Evolutionary conservation across 2,113 vertebrate genomes (phyloP), one percentile per base, ranked within the genome.

Genomic region (Percopsis transmontana): DNA sequence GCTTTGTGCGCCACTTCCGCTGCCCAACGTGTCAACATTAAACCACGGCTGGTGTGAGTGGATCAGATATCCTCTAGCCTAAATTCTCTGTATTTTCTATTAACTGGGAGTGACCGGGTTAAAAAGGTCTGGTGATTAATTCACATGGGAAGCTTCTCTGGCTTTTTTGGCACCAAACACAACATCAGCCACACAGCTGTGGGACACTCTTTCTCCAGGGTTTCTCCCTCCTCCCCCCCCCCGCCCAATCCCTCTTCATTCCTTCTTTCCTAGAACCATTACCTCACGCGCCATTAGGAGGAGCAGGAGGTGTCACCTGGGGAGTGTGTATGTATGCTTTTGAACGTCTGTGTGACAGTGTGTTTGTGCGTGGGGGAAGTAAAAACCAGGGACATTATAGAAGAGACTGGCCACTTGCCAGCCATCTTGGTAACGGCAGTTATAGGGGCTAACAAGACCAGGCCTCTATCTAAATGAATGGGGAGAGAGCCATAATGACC

Each of bases 131-230:
- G 74, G 55, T 69, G 76, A 79, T 79, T 52, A 77, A 76, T 74
- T 70, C 59, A 62, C 16, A 14, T 42, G 65, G 72, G 70, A 62
- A 76, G 64, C 12, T 14, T 74, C 59, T 71, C 68, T 73, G 44
- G 70, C 74, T 51, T 51, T 69, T 86, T 68, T 86, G 68, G 81
- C 77, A 69, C 41, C 63, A 69, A 81, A 74, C 69, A 62, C 75
- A 64, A 68, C 76, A 87, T 52, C 72, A 67, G 62, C 66, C 24
- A 41, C 64, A 74, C 85, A 90, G 87, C 89, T 88, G 88, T 55
- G 44, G 62, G 74, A 81, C 72, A 51, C 63, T 62, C 20, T 45
- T 62, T 66, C 59, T 57, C 70, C 20, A 59, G 70, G 67, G 66
- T 72, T 59, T 61, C 24, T 64, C 59, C 54, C 42, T 58, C 59